A percentile compares a stretch with the other conserved stretches of the same genome.
These are phyloP conservation scores for Sipha maydis DNA, from an alignment of 2,888 invertebrate species.

Conservation along the genomic window DNA sequence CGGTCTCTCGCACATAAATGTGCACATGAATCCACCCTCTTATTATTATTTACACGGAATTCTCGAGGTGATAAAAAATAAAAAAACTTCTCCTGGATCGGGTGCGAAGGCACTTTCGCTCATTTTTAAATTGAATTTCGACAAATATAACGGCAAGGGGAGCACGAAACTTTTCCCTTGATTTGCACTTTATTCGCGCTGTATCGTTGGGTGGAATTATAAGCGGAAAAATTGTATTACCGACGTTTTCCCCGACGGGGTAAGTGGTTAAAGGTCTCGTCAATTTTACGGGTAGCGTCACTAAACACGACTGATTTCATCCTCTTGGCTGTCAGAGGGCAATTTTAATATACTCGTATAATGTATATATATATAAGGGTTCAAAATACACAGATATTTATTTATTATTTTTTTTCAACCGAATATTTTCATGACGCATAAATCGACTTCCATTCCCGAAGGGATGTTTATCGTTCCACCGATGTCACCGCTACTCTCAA, in stretches of 20 bases:
- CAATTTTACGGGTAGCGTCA: conserved; percentile 49
- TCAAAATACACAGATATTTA: neutral
- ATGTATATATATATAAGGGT: no score
- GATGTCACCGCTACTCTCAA: neutral
- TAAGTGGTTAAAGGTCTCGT: neutral
- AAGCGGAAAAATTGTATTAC: conserved; percentile 41
- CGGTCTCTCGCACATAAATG: neutral
- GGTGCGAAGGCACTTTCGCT: conserved; percentile 38
- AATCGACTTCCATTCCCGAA: neutral
- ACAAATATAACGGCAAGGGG: conserved; percentile 21
- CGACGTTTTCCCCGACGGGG: neutral
- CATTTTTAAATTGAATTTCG: conserved; percentile 47
- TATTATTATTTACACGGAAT: neutral
- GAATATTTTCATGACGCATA: conserved; percentile 16
- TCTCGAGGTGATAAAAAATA: conserved; percentile 2
- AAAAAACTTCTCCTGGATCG: neutral
- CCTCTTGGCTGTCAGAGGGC: conserved; percentile 15
- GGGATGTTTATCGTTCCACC: no score
- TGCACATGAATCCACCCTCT: neutral
- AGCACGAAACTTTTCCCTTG: conserved; percentile 22
- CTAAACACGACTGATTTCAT: conserved; percentile 30
- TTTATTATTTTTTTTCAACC: neutral
- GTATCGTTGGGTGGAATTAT: neutral
- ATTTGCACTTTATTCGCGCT: neutral
- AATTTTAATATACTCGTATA: conserved; percentile 42